A percentile compares a stretch with the other conserved stretches of the same genome.
Conservation (phyloP, 2,888 invertebrate genomes). For the Odontothrips loti region DNA sequence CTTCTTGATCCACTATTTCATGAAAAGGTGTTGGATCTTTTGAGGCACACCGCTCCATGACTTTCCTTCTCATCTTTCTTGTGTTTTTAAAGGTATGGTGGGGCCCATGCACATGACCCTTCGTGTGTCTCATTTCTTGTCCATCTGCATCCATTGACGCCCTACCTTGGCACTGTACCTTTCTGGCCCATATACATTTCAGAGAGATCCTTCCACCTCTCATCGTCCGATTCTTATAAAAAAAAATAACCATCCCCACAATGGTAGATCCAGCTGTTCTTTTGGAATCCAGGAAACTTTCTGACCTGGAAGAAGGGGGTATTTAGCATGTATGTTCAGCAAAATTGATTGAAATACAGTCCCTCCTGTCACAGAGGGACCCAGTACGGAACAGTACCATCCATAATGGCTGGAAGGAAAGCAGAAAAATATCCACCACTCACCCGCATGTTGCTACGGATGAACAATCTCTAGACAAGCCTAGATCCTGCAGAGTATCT, state of each 20-base stretch:
- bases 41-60: not conserved
- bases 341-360: no score
- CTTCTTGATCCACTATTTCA: not conserved
- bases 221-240: not conserved
- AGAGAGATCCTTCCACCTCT: not conserved
- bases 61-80: not conserved
- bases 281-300: not conserved
- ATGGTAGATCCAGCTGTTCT: not conserved
- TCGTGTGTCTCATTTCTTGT: not conserved
- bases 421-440: no score
- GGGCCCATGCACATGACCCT: not conserved
- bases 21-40: not conserved
- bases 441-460: no score
- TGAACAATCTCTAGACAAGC: no score
- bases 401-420: no score
- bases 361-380: no score
- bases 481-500: no score
- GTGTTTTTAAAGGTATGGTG: not conserved
- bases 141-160: not conserved
- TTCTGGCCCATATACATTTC: not conserved
- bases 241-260: not conserved
- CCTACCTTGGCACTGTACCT: not conserved
- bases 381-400: no score
- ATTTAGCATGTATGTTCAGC: no score
- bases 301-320: not conserved